Base-by-base conservation (phyloP, 1,140 invertebrate species). In the Heliconius hermathena region DNA sequence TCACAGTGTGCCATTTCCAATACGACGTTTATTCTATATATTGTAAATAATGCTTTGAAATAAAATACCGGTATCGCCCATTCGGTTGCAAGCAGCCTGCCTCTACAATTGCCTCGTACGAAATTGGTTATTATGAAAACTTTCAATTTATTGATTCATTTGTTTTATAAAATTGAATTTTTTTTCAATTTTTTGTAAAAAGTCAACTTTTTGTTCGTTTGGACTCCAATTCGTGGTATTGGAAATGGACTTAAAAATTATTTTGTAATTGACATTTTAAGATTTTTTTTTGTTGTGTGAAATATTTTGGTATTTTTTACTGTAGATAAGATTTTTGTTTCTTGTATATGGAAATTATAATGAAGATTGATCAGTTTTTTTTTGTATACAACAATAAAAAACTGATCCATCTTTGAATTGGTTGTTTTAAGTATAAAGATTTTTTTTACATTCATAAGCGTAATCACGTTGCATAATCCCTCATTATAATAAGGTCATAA, bases 11-110 rank as follows among this genome's bases (percentile, higher is more conserved):
- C 36, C 71, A 72, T 41, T 20, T 72, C 71, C 36, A 72, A 36
- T 38, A 22, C 16, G 20, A 41, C 20, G 38, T 72, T 41, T 71
- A 41, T 71, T 76, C 75, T 29, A 22, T 71, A 46, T 4, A 38
- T 22, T 52, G 71, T 80, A 80, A 80, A 80, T 80, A 80, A 80
- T 80, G 71, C 70, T 74, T 71, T 71, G 54, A 76, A 80, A 80
- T 80, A 73, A 76, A 76, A 72, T 79, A 49, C 57, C 52, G 38
- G 26, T 46, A 74, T 76, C 52, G 78, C 70, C 49, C 73, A 66
- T 76, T 76, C 78, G 70, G 71, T 38, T 4, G 74, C 74, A 76
- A 52, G 73, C 79, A 26, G 74, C 66, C 60, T 66, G 9, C 74
- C 75, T 80, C 70, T 41, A 75, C 73, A 76, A 80, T 73, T 49